These are phyloP conservation scores for Pterophyllum scalare DNA, from an alignment of 2,113 vertebrate species.

Conservation along the genomic window DNA sequence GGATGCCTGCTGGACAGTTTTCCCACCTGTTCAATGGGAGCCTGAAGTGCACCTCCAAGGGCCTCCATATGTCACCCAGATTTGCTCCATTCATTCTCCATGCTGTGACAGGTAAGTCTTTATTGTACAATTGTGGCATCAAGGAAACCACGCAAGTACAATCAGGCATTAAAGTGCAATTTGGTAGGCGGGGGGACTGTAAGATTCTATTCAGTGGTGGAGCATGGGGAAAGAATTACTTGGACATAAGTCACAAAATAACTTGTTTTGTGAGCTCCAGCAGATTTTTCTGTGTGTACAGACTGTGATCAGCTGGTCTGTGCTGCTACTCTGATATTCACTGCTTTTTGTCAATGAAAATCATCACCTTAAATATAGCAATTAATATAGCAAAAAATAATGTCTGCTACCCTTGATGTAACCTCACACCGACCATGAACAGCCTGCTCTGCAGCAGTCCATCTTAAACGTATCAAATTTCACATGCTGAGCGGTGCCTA, in stretches of 20 bases:
- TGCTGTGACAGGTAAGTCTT: conserved; percentile 27
- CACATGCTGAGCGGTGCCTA: not conserved
- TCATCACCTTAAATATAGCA: too few species aligned
- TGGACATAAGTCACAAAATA: not conserved
- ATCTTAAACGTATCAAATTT: not conserved
- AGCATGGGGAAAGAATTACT: not conserved
- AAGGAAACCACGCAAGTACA: not conserved
- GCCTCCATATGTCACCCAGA: conserved; percentile 76
- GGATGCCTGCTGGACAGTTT: conserved; percentile 57
- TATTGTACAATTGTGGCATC: not conserved
- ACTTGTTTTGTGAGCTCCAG: not conserved
- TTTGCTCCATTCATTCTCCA: not conserved
- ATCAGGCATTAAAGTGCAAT: not conserved
- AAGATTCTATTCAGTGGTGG: not conserved
- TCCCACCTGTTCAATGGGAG: conserved; percentile 76
- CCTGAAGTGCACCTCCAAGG: conserved; percentile 56
- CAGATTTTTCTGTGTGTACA: not conserved
- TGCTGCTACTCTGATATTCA: not conserved
- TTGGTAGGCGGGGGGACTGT: not conserved
- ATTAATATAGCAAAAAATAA: too few species aligned
- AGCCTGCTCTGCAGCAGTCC: not conserved
- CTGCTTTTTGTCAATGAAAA: not conserved
- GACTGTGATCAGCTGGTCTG: not conserved
- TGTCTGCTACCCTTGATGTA: not conserved
- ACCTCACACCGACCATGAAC: not conserved